These are phyloP conservation scores for Euzetes globulus DNA, from an alignment of 2,888 invertebrate species.

Conservation along the genomic window DNA sequence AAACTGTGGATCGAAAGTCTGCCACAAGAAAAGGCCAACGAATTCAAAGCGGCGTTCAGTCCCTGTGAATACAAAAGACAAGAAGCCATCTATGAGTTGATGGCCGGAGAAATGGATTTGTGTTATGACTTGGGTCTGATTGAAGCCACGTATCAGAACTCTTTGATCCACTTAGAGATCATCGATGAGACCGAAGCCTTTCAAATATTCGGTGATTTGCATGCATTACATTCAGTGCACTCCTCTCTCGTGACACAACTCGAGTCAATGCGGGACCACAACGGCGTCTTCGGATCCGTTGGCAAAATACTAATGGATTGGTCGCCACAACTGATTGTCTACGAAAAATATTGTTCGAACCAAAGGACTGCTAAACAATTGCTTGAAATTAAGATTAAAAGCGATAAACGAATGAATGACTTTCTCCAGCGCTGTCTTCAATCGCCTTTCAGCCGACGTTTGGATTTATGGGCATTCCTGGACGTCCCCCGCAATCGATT, in stretches of 20 bases:
- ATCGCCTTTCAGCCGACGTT: conserved; percentile 18
- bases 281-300: conserved; percentile 12
- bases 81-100: conserved; percentile 10
- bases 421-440: conserved; percentile 23
- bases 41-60: conserved; percentile 13
- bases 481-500: conserved; percentile 19
- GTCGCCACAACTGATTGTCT: conserved; percentile 1
- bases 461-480: conserved; percentile 17
- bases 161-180: conserved; percentile 14
- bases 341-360: conserved; percentile 14
- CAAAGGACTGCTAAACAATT: conserved; percentile 18
- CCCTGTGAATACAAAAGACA: not conserved
- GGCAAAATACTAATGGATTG: conserved; percentile 23
- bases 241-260: not conserved
- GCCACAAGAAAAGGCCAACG: conserved; percentile 2
- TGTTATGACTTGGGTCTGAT: conserved; percentile 23
- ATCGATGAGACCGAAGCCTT: conserved; percentile 20
- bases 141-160: conserved; percentile 26
- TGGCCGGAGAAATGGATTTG: conserved; percentile 11
- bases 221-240: conserved; percentile 19
- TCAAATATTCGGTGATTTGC: conserved; percentile 28
- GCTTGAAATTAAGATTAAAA: conserved; percentile 13
- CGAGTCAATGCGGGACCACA: not conserved
- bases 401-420: conserved; percentile 23
- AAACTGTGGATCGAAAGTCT: conserved; percentile 21